Conservation (phyloP, 2,113 vertebrate genomes). For the Seriola aureovittata region DNA sequence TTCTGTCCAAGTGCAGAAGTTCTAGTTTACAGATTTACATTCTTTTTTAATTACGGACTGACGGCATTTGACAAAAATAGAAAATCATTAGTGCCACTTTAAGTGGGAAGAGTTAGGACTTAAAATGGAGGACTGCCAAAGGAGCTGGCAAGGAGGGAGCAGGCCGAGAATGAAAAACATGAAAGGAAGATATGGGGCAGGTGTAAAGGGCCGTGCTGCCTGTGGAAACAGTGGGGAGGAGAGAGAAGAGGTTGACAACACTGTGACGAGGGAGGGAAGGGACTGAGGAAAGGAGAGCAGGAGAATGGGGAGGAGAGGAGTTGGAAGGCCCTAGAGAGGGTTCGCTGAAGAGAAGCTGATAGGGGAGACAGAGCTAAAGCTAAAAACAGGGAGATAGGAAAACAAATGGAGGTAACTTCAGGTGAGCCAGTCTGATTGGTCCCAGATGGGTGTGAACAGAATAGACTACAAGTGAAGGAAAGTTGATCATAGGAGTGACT, state of each 20-base stretch:
- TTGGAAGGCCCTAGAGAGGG: slow-evolving; percentile 11
- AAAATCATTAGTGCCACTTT: slow-evolving; percentile 48
- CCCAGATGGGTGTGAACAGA: background rate
- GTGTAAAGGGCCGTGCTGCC: slow-evolving; percentile 21
- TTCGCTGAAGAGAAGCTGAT: slow-evolving; percentile 14
- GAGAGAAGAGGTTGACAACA: slow-evolving; percentile 10
- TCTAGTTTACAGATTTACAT: slow-evolving; percentile 44
- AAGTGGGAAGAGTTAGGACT: slow-evolving; percentile 21
- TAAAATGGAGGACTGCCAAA: slow-evolving; percentile 62
- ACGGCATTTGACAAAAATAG: slow-evolving; percentile 45
- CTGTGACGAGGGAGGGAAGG: background rate
- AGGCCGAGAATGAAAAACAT: background rate
- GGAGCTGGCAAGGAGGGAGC: slow-evolving; percentile 5
- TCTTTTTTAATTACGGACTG: slow-evolving; percentile 45
- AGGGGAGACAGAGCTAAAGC: background rate
- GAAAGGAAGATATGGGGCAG: slow-evolving; percentile 6
- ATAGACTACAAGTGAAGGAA: background rate
- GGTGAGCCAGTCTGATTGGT: slow-evolving; percentile 23
- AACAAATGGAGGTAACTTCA: slow-evolving; percentile 33
- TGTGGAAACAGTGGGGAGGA: background rate
- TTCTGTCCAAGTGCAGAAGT: slow-evolving; percentile 19
- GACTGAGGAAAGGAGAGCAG: slow-evolving; percentile 26
- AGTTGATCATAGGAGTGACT: slow-evolving; percentile 4
- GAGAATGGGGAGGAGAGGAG: slow-evolving; percentile 16
- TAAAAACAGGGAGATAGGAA: slow-evolving; percentile 16